Evolutionary conservation across 2,888 invertebrate genomes (phyloP), one percentile per base, ranked within the genome.

Genomic region (Dicyrtomina minuta): DNA sequence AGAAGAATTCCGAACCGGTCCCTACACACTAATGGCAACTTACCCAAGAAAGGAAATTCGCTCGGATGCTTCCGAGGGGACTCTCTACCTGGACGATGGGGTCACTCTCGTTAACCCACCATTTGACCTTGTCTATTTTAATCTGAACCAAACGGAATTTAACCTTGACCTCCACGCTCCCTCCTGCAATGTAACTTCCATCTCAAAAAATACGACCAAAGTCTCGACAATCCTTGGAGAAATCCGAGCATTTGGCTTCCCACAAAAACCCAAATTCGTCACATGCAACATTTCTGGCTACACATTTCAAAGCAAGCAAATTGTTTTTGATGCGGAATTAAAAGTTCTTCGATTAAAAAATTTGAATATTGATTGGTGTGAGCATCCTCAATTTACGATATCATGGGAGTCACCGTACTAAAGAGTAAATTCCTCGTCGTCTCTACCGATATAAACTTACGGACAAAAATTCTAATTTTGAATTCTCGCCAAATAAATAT

Each of bases 11-110:
- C 44, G 72, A 44, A 41, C 15, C 4, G 71, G 70, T 20, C 70
- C 60, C 22, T 75, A 72, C 39, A 71, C 73, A 1, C 39, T 76
- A 13, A 12, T 74, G 8, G 69, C 68, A 1, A 68, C 72, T 12
- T 55, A 70, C 5, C 56, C 65, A 1, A 39, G 39, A 3, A 13
- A n/a, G 13, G 8, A 39, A 22, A 33, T 49, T 4, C 20, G 1
- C 8, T 8, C 22, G 4, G n/a, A n/a, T n/a, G n/a, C n/a, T n/a
- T 56, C 72, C 5, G 26, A 2, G 2, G 74, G 74, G 20, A 17
- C 8, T 13, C 46, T 74, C 1, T 73, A 60, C 27, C 6, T 70
- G 4, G 74, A 74, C 43, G 70, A 72, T 59, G 75, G 69, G 20
- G 33, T 70, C 5, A 60, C 64, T 6, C 12, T 51, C 2, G 56